A percentile compares a stretch with the other conserved stretches of the same genome.
These are phyloP conservation scores for Aurelia sp. DNA, from an alignment of 30 jellyfish, hydroid and myxozoan genomes.

Conservation along the genomic window DNA sequence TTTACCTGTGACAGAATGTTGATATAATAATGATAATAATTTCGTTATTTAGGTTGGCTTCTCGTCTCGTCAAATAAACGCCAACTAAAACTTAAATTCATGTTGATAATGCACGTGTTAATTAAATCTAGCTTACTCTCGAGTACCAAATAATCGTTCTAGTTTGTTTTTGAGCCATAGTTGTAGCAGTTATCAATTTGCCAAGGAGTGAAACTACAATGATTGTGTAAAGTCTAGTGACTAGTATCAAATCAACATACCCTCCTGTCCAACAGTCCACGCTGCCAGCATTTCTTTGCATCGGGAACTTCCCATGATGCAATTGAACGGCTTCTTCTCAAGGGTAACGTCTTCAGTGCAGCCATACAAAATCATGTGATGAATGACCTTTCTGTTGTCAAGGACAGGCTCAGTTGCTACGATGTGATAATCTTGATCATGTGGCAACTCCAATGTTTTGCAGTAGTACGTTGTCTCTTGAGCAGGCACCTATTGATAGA, in stretches of 20 bases:
- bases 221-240: too few relatives aligned
- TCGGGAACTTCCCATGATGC: constrained; percentile 60
- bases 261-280: constrained; percentile 78
- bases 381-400: constrained; percentile 67
- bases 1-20: constrained; percentile 7
- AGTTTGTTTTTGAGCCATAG: too few relatives aligned
- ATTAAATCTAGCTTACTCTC: too few relatives aligned
- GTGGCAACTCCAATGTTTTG: constrained; percentile 61
- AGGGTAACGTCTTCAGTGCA: constrained; percentile 30
- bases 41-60: too few relatives aligned
- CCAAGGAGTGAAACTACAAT: too few relatives aligned
- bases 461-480: constrained; percentile 51
- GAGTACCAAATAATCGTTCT: too few relatives aligned
- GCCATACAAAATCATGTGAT: constrained; percentile 69
- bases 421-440: constrained; percentile 64
- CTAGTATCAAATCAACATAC: background rate
- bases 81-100: too few relatives aligned
- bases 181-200: too few relatives aligned
- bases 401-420: constrained; percentile 61
- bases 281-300: constrained; percentile 40
- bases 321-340: constrained; percentile 40
- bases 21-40: too few relatives aligned
- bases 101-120: too few relatives aligned
- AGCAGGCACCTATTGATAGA: constrained; percentile 47
- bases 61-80: too few relatives aligned